Conservation (phyloP, 1,140 invertebrate species). For the Drosophila busckii region DNA sequence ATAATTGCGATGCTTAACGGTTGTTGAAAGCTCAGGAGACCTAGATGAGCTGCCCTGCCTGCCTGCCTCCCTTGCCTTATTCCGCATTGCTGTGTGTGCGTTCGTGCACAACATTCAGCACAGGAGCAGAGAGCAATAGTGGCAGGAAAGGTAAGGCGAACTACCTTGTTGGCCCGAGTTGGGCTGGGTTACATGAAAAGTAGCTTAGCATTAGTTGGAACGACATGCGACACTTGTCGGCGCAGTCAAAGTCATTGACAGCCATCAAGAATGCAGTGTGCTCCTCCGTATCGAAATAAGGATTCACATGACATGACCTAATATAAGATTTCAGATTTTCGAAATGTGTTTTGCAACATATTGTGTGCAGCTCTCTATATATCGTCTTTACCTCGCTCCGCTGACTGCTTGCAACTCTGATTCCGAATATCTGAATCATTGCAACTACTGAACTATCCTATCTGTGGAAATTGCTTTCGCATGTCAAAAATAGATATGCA, state of each 20-base stretch:
- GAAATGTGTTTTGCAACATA: no score
- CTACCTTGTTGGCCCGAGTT: not conserved
- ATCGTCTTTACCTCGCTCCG: no score
- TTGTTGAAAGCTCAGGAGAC: slow-evolving; percentile 66
- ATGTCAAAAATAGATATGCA: no score
- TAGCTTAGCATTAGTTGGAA: slow-evolving; percentile 68
- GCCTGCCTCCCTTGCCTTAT: not conserved
- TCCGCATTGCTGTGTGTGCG: slow-evolving; percentile 24
- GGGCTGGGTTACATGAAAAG: slow-evolving; percentile 61
- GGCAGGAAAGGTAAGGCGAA: not conserved
- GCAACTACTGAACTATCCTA: no score
- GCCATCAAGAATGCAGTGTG: slow-evolving; percentile 35
- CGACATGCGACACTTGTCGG: slow-evolving; percentile 69
- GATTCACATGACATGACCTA: slow-evolving; percentile 10
- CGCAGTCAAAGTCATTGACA: slow-evolving; percentile 46
- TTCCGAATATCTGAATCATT: no score
- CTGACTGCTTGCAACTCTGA: no score
- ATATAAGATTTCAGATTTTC: slow-evolving; percentile 14
- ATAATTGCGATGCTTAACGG: slow-evolving; percentile 67
- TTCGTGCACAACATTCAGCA: slow-evolving; percentile 45
- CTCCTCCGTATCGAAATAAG: not conserved
- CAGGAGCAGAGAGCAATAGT: not conserved
- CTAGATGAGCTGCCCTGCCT: slow-evolving; percentile 5
- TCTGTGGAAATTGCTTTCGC: no score
- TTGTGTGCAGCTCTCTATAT: no score